Evolutionary conservation across 1,140 invertebrate species (phyloP).

Genomic region (Bombus confusus): DNA sequence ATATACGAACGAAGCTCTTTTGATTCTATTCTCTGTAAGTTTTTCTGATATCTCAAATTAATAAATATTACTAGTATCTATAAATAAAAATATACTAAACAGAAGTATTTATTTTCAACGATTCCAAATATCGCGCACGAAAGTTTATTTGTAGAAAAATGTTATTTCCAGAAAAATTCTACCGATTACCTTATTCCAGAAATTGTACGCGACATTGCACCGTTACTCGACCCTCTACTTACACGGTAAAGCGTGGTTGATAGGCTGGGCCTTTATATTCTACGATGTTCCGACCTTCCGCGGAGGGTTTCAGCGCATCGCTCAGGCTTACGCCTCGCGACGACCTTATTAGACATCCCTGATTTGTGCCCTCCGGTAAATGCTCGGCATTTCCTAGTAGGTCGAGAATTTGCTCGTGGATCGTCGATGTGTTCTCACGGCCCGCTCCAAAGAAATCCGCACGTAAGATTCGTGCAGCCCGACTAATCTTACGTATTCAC

Average conservation of each 20-base stretch:
- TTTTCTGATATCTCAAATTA: background rate
- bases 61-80: background rate
- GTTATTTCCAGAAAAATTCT: background rate
- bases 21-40: background rate
- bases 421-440: conserved; percentile 12
- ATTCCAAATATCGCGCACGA: background rate
- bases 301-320: conserved; percentile 59
- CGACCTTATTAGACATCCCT: conserved; percentile 78
- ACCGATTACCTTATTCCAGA: background rate
- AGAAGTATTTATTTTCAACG: background rate
- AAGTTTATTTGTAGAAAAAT: background rate
- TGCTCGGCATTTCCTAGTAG: conserved; percentile 73
- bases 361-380: conserved; percentile 76
- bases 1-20: no score
- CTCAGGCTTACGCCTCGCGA: conserved; percentile 74
- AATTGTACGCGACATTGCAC: background rate
- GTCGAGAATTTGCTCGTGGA: conserved; percentile 52
- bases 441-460: conserved; percentile 43
- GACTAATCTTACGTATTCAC: conserved; percentile 46
- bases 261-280: conserved; percentile 49
- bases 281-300: conserved; percentile 28
- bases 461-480: conserved; percentile 30
- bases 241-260: conserved; percentile 42
- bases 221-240: background rate
- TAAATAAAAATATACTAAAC: background rate